Conservation (phyloP, 2,797 vertebrate species). For the Ficedula albicollis region DNA sequence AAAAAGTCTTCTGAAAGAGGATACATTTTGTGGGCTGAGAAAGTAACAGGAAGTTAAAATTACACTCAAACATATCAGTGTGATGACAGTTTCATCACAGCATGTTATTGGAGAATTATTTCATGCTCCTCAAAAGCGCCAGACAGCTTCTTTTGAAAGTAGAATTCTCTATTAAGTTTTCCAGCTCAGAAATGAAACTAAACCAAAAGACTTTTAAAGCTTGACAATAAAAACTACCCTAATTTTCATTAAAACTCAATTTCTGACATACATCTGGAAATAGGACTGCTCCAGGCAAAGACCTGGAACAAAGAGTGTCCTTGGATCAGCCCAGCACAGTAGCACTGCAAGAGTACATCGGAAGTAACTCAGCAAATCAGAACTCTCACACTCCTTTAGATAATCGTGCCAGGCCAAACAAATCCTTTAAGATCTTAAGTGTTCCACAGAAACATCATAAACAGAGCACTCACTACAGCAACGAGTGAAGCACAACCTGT, state of each 20-base stretch:
- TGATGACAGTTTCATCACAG: not conserved
- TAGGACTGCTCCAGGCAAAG: not conserved
- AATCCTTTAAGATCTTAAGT: not conserved
- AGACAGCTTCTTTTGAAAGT: not conserved
- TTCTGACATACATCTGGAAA: slow-evolving; percentile 19
- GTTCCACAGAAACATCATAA: not conserved
- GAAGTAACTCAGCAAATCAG: not conserved
- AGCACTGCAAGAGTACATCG: not conserved
- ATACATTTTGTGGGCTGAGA: not conserved
- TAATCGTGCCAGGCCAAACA: not conserved
- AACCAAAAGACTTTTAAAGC: not conserved
- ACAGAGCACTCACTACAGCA: not conserved
- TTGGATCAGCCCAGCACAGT: not conserved
- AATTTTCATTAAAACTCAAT: not conserved
- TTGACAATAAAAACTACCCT: not conserved
- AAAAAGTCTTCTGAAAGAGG: not conserved
- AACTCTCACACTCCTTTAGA: not conserved
- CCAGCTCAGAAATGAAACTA: not conserved
- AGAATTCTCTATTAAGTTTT: not conserved
- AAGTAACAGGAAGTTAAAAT: not conserved
- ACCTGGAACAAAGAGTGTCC: not conserved
- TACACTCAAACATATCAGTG: not conserved
- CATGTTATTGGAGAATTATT: not conserved
- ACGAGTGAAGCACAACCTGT: not conserved
- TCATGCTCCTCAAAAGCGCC: not conserved